Evolutionary conservation across 92 coral and sea anemone species (phyloP), one percentile per base, ranked within the genome.

Genomic region (Siderastrea radians): DNA sequence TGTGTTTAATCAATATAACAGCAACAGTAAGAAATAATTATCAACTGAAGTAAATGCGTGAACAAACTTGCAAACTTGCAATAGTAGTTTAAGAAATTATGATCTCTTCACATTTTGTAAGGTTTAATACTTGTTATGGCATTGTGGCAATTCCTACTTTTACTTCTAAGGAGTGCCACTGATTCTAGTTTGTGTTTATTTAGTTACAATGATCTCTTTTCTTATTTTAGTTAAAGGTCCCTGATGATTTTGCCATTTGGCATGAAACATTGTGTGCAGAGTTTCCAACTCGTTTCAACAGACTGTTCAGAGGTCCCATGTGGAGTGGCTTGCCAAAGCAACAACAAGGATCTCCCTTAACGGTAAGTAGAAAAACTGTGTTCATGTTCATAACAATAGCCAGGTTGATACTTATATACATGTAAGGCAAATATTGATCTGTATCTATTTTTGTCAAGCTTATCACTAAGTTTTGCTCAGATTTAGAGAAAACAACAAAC

Each of bases 261-360:
- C 89, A 91, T 64, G 94, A 88, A 38, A 91, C 93, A 15, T 86
- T 94, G 94, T 94, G 95, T 63, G 85, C 98, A 58, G 92, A 94
- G 55, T 92, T 94, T 74, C 98, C 97, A 1, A 74, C 86, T 38
- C 50, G 93, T 17, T 95, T 95, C 68, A 89, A 86, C 49, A 62
- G 90, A 5, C 85, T 95, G 3, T 95, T 95, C 68, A 60, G 88
- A 45, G 95, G 97, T n/a, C 97, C 97, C 46, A 92, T 94, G 98
- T 95, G 95, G 98, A 95, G 96, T 86, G 91, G 92, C 1, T 74
- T 87, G 44, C 53, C 79, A 3, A 4, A 45, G 44, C 70, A 65
- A 4, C 19, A 16, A 3, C 70, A 65, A 65, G 19, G 44, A 65
- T 43, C 16, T 65, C 70, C 70, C 3, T 45, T 0, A 65, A 43